Evolutionary conservation across 2,113 vertebrate species (phyloP).

Genomic region (Eidolon helvum): DNA sequence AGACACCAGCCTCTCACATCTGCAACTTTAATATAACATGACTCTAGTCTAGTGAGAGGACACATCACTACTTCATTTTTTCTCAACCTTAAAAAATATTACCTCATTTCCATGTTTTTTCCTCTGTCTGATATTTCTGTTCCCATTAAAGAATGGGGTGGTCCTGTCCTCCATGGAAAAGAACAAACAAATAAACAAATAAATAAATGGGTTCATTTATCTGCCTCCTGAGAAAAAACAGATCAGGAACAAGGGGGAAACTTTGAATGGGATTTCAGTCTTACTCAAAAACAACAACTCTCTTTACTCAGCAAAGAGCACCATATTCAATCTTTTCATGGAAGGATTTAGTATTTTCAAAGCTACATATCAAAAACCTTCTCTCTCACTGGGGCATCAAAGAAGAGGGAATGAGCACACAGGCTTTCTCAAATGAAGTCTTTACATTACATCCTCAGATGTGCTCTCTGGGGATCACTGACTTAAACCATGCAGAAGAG

Average conservation of each 20-base stretch:
- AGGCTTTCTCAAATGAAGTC: conserved; percentile 79
- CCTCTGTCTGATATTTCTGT: neutral
- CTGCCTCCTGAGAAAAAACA: conserved; percentile 67
- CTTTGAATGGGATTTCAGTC: conserved; percentile 77
- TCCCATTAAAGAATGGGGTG: neutral
- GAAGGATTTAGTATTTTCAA: conserved; percentile 80
- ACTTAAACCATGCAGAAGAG: conserved; percentile 80
- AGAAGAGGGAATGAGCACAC: conserved; percentile 77
- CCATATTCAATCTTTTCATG: conserved; percentile 80
- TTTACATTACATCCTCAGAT: conserved; percentile 82
- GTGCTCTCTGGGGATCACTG: conserved; percentile 77
- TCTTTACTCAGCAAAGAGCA: conserved; percentile 73
- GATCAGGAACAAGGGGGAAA: conserved; percentile 63
- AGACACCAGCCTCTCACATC: neutral
- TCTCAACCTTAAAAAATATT: neutral
- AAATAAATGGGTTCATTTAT: neutral
- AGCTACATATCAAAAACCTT: conserved; percentile 84
- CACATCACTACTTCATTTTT: neutral
- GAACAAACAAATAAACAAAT: neutral
- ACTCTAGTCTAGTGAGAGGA: neutral
- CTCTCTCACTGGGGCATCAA: conserved; percentile 79
- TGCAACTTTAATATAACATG: neutral
- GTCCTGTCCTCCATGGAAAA: neutral
- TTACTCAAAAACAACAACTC: conserved; percentile 77
- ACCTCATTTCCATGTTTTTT: neutral